Percentiles rank a stretch among this genome's conserved stretches.
phyloP scores from a whole-genome alignment of 1,140 invertebrate genomes.

The roundworm (Caenorhabditis elegans) region WBcel235 BX284604.4:46501-47000 shows the following conservation, averaged over 20 bases:
- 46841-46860: constrained; percentile 37
- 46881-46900: constrained; percentile 26
- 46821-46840: constrained; percentile 10
- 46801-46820: background rate
- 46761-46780: too few species aligned
- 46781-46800: too few species aligned
- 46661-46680: too few species aligned
- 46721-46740: too few species aligned
- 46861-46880: constrained; percentile 30
- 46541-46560: constrained; percentile 18
- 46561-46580: background rate
- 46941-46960: background rate
- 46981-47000: background rate
- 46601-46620: background rate
- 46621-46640: too few species aligned
- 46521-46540: background rate
- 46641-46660: too few species aligned
- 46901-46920: background rate
- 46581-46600: background rate
- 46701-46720: too few species aligned
- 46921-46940: background rate
- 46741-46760: too few species aligned
- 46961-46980: background rate
- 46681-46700: too few species aligned
- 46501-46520: background rate